phyloP scores from a whole-genome alignment of 2,888 invertebrate genomes.

The Spilosoma lubricipeda region DNA sequence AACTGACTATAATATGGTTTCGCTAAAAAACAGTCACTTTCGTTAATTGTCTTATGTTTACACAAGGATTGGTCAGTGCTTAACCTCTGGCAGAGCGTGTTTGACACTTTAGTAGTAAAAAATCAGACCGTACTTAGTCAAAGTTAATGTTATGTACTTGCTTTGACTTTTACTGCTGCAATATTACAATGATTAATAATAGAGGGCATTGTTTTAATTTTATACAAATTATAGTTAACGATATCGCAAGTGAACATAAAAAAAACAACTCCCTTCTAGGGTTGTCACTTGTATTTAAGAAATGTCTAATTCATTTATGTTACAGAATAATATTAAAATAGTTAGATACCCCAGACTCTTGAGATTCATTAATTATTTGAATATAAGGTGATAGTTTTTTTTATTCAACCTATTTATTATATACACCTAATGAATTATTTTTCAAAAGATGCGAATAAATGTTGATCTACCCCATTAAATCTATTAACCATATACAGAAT shows the following conservation, averaged over 20 bases:
- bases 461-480: too few species aligned
- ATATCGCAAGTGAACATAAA: neutral
- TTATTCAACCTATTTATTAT: too few species aligned
- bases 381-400: too few species aligned
- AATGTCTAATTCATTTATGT: neutral
- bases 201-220: conserved; percentile 8
- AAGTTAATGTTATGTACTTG: neutral
- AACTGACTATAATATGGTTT: too few species aligned
- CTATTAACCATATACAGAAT: too few species aligned
- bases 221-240: conserved; percentile 13
- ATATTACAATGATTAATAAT: neutral
- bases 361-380: too few species aligned
- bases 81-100: neutral
- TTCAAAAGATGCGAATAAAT: too few species aligned
- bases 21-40: neutral
- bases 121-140: neutral
- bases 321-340: neutral
- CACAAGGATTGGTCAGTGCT: neutral
- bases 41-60: neutral
- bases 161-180: neutral
- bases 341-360: too few species aligned
- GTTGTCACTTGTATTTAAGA: neutral
- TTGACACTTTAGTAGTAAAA: neutral
- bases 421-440: too few species aligned
- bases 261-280: neutral